phyloP scores from a whole-genome alignment of 2,113 vertebrate species.

The Pelecanus crispus region DNA sequence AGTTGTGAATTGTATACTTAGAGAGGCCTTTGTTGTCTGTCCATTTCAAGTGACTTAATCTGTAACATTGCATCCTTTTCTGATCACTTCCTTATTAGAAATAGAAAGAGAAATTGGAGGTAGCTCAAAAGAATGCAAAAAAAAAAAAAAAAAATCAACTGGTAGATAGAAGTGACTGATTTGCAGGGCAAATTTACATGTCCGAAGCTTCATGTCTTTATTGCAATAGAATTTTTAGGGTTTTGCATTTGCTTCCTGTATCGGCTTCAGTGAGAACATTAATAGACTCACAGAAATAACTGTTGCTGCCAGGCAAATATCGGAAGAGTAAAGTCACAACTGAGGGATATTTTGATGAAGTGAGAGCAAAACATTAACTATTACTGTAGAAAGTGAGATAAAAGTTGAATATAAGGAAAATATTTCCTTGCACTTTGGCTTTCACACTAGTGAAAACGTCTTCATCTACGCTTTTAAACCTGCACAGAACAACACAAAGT shows the following conservation, averaged over 20 bases:
- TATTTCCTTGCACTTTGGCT: background rate
- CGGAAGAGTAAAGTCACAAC: background rate
- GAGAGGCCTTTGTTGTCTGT: background rate
- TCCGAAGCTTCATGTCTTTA: background rate
- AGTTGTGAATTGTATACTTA: background rate
- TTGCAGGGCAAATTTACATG: background rate
- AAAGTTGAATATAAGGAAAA: background rate
- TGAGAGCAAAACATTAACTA: background rate
- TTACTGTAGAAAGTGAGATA: background rate
- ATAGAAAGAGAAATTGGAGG: background rate
- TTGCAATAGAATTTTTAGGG: background rate
- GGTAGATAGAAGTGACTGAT: background rate
- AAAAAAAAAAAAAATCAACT: background rate
- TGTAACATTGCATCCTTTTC: background rate
- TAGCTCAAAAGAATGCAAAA: background rate
- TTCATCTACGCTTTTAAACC: background rate
- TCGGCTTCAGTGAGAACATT: background rate
- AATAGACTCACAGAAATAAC: background rate
- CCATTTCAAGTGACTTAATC: background rate
- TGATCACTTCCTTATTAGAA: background rate
- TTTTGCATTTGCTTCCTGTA: background rate
- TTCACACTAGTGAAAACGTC: background rate
- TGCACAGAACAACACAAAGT: background rate
- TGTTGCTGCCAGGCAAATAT: background rate
- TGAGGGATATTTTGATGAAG: background rate